Conservation (phyloP, 2,888 invertebrate species). For the Drosophila setosimentum region DNA sequence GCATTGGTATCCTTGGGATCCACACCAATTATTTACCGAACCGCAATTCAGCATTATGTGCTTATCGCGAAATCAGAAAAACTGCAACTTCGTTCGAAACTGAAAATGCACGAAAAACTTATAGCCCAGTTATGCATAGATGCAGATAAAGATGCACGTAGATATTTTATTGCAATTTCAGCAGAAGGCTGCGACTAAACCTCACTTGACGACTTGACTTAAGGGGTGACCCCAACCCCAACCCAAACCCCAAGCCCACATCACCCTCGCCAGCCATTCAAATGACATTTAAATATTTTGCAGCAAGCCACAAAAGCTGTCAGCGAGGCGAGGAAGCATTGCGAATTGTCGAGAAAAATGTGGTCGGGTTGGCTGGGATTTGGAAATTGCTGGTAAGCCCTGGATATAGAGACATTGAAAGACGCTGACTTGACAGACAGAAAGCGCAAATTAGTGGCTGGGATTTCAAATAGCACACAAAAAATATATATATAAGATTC, state of each 20-base stretch:
- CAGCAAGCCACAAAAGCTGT: slow-evolving; percentile 66
- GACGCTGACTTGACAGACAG: slow-evolving; percentile 51
- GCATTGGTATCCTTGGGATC: slow-evolving; percentile 19
- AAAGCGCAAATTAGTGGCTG: slow-evolving; percentile 69
- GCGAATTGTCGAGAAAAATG: slow-evolving; percentile 54
- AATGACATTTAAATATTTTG: slow-evolving; percentile 74
- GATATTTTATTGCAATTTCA: slow-evolving; percentile 71
- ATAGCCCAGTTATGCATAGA: slow-evolving; percentile 20
- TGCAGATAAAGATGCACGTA: slow-evolving; percentile 34
- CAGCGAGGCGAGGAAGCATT: slow-evolving; percentile 35
- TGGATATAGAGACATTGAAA: slow-evolving; percentile 20
- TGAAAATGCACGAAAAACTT: slow-evolving; percentile 36
- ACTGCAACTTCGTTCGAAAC: slow-evolving; percentile 22
- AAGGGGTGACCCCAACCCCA: slow-evolving; percentile 6
- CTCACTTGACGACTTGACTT: slow-evolving; percentile 30
- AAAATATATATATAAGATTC: slow-evolving; percentile 24
- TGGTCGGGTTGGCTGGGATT: slow-evolving; percentile 23
- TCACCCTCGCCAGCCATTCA: slow-evolving; percentile 42
- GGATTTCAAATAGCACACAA: slow-evolving; percentile 8
- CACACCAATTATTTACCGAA: slow-evolving; percentile 40
- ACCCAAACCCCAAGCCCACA: neutral
- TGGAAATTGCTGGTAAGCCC: slow-evolving; percentile 30
- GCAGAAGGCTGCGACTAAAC: slow-evolving; percentile 33
- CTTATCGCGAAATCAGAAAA: slow-evolving; percentile 28
- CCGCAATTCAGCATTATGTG: slow-evolving; percentile 52